Percentiles rank a stretch among this genome's conserved stretches.
phyloP scores from a whole-genome alignment of 2,888 invertebrate species.

The Chrysopilus asiliformis region DNA sequence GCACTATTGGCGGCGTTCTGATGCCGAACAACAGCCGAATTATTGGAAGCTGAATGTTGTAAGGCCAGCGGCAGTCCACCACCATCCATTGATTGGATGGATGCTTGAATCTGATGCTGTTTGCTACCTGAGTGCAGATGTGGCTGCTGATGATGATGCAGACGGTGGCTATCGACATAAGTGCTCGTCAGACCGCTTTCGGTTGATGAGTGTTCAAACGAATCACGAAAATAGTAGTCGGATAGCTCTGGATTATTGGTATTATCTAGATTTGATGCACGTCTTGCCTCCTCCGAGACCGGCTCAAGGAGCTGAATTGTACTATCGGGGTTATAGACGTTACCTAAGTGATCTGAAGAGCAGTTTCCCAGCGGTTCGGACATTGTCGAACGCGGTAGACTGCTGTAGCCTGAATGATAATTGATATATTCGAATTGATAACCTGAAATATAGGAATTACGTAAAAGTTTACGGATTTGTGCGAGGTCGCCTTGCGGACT shows the following conservation, averaged over 20 bases:
- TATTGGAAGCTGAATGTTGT: constrained; percentile 10
- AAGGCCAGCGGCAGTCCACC: constrained; percentile 4
- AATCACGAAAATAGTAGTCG: constrained; percentile 62
- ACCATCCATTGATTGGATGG: constrained; percentile 14
- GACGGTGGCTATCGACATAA: constrained; percentile 20
- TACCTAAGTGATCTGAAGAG: constrained; percentile 27
- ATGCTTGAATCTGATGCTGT: constrained; percentile 15
- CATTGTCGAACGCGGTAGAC: constrained; percentile 72
- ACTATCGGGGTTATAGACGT: constrained; percentile 45
- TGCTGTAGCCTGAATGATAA: constrained; percentile 56
- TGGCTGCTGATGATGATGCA: constrained; percentile 17
- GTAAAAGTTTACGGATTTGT: constrained; percentile 38
- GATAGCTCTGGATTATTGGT: constrained; percentile 35
- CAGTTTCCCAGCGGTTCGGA: constrained; percentile 49
- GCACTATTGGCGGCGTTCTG: constrained; percentile 22
- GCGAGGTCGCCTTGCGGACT: constrained; percentile 49
- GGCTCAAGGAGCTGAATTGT: constrained; percentile 47
- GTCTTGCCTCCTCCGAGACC: constrained; percentile 48
- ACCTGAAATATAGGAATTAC: constrained; percentile 21
- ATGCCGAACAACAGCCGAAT: constrained; percentile 19
- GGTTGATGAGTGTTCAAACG: constrained; percentile 66
- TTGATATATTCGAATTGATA: constrained; percentile 18
- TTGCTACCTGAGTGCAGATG: constrained; percentile 22
- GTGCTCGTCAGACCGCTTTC: constrained; percentile 49
- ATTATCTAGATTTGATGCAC: constrained; percentile 28